phyloP scores from a whole-genome alignment of 2,888 invertebrate species.

The Liodrosophila aerea region DNA sequence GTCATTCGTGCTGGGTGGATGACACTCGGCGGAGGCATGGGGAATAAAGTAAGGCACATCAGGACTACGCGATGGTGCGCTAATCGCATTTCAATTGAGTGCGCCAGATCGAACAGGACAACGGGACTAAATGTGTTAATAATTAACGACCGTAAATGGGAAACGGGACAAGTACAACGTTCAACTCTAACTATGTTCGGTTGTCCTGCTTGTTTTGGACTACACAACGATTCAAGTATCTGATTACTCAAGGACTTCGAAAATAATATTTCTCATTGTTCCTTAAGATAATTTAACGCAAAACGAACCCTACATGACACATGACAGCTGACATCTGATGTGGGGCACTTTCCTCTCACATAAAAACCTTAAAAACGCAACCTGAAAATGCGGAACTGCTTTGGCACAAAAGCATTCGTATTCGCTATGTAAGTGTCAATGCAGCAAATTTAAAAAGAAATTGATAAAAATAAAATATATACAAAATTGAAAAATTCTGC shows the following conservation, averaged over 20 bases:
- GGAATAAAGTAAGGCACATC: too few species aligned
- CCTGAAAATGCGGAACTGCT: background rate
- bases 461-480: slow-evolving; percentile 1
- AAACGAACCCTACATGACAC: slow-evolving; percentile 32
- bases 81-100: slow-evolving; percentile 73
- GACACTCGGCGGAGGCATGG: too few species aligned
- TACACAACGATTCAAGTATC: too few species aligned
- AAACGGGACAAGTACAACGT: background rate
- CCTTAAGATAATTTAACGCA: slow-evolving; percentile 16
- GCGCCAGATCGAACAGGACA: slow-evolving; percentile 56
- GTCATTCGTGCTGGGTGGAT: slow-evolving; percentile 46
- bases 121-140: slow-evolving; percentile 74
- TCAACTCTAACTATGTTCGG: background rate
- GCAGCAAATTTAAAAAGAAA: slow-evolving; percentile 29
- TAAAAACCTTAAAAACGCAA: background rate
- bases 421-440: slow-evolving; percentile 39
- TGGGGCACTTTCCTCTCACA: slow-evolving; percentile 16
- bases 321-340: slow-evolving; percentile 62
- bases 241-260: slow-evolving; percentile 4
- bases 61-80: slow-evolving; percentile 32
- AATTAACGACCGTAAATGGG: slow-evolving; percentile 61
- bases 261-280: slow-evolving; percentile 8
- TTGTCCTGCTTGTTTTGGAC: too few species aligned
- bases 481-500: background rate
- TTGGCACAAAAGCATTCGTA: slow-evolving; percentile 31